Conservation (phyloP, 1,140 invertebrate genomes). For the Achatina immaculata region DNA sequence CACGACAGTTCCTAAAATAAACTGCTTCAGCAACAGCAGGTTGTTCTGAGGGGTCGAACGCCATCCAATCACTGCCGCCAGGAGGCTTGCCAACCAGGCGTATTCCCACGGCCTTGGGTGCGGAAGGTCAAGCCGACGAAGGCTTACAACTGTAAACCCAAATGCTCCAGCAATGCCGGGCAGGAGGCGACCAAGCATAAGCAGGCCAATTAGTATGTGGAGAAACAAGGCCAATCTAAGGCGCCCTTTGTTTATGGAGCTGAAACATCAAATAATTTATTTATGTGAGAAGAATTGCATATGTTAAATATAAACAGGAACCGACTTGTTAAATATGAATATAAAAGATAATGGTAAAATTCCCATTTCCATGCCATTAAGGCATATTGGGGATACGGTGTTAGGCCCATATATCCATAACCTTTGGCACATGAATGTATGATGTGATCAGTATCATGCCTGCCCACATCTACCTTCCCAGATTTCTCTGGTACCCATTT, state of each 20-base stretch:
- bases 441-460: no score
- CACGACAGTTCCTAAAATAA: slow-evolving; percentile 83
- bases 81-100: slow-evolving; percentile 88
- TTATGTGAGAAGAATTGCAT: no score
- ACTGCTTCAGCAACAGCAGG: slow-evolving; percentile 82
- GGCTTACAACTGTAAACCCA: slow-evolving; percentile 48
- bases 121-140: slow-evolving; percentile 56
- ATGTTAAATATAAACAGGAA: no score
- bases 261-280: slow-evolving; percentile 46
- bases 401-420: no score
- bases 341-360: no score
- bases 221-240: slow-evolving; percentile 49
- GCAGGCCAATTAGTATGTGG: slow-evolving; percentile 50
- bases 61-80: slow-evolving; percentile 88
- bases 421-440: no score
- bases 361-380: no score
- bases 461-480: no score
- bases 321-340: no score
- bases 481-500: no score
- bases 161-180: slow-evolving; percentile 52
- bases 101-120: slow-evolving; percentile 84
- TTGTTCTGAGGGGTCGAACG: slow-evolving; percentile 88
- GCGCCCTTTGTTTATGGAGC: slow-evolving; percentile 58
- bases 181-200: slow-evolving; percentile 54
- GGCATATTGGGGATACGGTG: no score